These are phyloP conservation scores for Epinephelus malabaricus DNA, from an alignment of 2,797 vertebrate genomes.

Conservation along the genomic window DNA sequence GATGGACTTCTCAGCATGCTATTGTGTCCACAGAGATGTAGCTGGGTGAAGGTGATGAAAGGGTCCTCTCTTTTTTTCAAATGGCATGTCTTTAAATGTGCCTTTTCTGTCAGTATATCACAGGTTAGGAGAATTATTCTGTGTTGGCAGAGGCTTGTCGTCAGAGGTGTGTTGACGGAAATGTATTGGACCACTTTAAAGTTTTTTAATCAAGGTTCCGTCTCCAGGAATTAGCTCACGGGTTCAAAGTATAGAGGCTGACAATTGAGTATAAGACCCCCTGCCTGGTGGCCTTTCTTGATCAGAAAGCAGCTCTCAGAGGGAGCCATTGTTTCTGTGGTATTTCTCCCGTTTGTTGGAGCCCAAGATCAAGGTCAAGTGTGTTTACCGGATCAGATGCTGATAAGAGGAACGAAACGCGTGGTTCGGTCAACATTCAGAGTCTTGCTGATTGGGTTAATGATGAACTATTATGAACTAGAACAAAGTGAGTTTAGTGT, in stretches of 20 bases:
- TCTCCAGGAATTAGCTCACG: constrained; percentile 15
- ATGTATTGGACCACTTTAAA: neutral
- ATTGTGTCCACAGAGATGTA: constrained; percentile 21
- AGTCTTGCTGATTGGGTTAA: constrained; percentile 55
- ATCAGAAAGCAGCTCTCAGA: constrained; percentile 14
- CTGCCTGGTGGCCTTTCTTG: constrained; percentile 19
- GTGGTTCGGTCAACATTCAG: constrained; percentile 10
- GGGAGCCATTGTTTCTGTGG: constrained; percentile 35
- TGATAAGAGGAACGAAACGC: constrained; percentile 30
- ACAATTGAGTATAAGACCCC: constrained; percentile 24
- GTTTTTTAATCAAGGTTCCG: constrained; percentile 21
- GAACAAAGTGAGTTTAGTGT: constrained; percentile 28
- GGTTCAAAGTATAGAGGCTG: constrained; percentile 19
- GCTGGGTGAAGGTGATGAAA: neutral
- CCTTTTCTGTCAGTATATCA: neutral
- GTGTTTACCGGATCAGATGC: constrained; percentile 39
- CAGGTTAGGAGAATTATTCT: neutral
- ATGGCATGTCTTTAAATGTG: neutral
- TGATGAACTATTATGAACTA: constrained; percentile 51
- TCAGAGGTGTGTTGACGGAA: neutral
- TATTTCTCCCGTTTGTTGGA: constrained; percentile 15
- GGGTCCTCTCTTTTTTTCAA: neutral
- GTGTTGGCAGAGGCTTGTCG: neutral
- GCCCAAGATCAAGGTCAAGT: constrained; percentile 24
- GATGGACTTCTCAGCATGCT: constrained; percentile 9